Percentiles rank a stretch among this genome's conserved stretches.
These are phyloP conservation scores for Parapsyche elsis DNA, from an alignment of 1,140 invertebrate species.

Conservation along the genomic window DNA sequence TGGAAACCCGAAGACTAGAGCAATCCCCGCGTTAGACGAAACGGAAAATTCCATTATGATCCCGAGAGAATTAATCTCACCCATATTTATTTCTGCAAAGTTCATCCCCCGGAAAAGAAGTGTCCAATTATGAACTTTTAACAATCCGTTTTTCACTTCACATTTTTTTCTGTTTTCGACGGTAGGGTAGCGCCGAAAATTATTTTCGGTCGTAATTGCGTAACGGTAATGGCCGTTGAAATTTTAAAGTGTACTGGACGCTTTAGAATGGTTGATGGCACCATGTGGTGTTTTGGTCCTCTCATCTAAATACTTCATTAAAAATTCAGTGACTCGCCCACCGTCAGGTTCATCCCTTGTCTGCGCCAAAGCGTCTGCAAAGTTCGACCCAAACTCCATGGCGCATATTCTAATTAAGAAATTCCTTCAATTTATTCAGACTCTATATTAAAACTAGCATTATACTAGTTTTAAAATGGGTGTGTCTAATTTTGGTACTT, in stretches of 20 bases:
- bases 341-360: conserved; percentile 9
- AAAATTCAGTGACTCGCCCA: conserved; percentile 44
- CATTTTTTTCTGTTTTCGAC: neutral
- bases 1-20: neutral
- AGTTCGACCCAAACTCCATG: neutral
- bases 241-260: neutral
- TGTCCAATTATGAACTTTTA: neutral
- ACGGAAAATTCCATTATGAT: conserved; percentile 11
- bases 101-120: neutral
- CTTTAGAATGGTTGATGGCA: conserved; percentile 17
- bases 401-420: neutral
- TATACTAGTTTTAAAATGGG: no score
- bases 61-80: neutral
- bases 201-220: neutral
- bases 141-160: neutral
- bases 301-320: conserved; percentile 47
- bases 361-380: conserved; percentile 3
- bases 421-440: no score
- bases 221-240: neutral
- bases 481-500: no score
- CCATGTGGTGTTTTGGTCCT: conserved; percentile 37
- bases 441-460: no score
- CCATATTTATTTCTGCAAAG: neutral
- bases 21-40: neutral
- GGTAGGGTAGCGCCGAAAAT: neutral